These are phyloP conservation scores for Synanceia verrucosa DNA, from an alignment of 2,797 vertebrate genomes.

Conservation along the genomic window DNA sequence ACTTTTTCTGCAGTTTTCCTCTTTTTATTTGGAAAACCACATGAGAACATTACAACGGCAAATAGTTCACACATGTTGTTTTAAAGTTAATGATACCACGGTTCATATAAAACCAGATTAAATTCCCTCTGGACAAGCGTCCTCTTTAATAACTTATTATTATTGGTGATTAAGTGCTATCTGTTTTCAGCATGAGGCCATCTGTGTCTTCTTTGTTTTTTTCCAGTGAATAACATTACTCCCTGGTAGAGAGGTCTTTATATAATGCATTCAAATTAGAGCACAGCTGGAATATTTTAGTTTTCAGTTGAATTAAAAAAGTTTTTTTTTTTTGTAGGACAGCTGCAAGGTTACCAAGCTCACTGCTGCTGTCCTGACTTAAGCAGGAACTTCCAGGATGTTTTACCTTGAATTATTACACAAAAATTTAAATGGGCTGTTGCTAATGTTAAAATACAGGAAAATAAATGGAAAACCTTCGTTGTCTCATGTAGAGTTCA, in stretches of 20 bases:
- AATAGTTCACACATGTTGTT: constrained; percentile 19
- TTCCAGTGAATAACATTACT: constrained; percentile 10
- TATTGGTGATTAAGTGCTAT: constrained; percentile 35
- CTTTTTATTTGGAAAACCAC: constrained; percentile 24
- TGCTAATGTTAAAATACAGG: constrained; percentile 8
- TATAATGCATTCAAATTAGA: constrained; percentile 48
- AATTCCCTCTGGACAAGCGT: neutral
- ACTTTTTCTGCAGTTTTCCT: constrained; percentile 42
- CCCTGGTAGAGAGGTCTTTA: constrained; percentile 31
- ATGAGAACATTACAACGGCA: neutral
- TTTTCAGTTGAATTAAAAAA: constrained; percentile 34
- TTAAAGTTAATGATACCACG: constrained; percentile 13
- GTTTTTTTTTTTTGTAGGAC: neutral
- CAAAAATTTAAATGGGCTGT: constrained; percentile 21
- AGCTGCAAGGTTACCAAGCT: constrained; percentile 25
- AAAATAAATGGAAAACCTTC: neutral
- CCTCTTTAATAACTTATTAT: constrained; percentile 35
- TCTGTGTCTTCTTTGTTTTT: constrained; percentile 16
- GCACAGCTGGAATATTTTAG: constrained; percentile 1
- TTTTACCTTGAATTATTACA: constrained; percentile 30
- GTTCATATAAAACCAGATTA: constrained; percentile 8
- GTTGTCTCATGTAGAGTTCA: constrained; percentile 18
- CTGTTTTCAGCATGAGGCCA: constrained; percentile 17
- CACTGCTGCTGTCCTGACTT: constrained; percentile 20
- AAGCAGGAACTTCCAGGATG: constrained; percentile 31